phyloP scores from a whole-genome alignment of 2,888 invertebrate species.

The Polylopha cassiicola region DNA sequence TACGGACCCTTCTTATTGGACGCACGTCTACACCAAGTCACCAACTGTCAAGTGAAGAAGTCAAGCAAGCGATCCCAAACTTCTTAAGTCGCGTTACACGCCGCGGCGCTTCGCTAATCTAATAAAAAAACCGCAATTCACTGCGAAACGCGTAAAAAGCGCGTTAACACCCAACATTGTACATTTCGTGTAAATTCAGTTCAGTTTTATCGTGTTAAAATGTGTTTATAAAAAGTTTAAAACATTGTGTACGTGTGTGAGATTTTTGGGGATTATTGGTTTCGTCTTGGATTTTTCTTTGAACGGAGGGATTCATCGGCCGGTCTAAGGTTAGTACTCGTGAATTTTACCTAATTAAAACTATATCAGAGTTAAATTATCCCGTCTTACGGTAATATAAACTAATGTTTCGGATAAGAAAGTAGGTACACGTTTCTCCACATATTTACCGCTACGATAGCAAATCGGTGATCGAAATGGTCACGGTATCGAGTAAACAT shows the following conservation, averaged over 20 bases:
- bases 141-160: slow-evolving; percentile 32
- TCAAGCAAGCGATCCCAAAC: slow-evolving; percentile 11
- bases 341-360: slow-evolving; percentile 10
- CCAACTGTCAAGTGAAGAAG: neutral
- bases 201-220: slow-evolving; percentile 20
- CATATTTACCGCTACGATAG: too few species aligned
- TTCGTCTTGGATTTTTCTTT: slow-evolving; percentile 21
- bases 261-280: slow-evolving; percentile 22
- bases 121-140: slow-evolving; percentile 35
- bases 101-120: slow-evolving; percentile 36
- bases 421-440: slow-evolving; percentile 2
- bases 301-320: slow-evolving; percentile 27
- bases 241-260: slow-evolving; percentile 27
- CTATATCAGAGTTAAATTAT: slow-evolving; percentile 15
- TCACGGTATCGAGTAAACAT: too few species aligned
- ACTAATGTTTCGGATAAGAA: neutral
- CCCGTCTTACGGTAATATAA: slow-evolving; percentile 18
- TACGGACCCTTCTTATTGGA: slow-evolving; percentile 10
- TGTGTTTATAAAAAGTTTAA: slow-evolving; percentile 24
- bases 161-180: slow-evolving; percentile 24
- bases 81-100: slow-evolving; percentile 29
- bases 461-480: too few species aligned
- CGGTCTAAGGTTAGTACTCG: slow-evolving; percentile 32
- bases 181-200: slow-evolving; percentile 23
- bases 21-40: slow-evolving; percentile 15